Percentiles rank a stretch among this genome's conserved stretches.
These are phyloP conservation scores for Tryphoninae sp. DNA, from an alignment of 2,888 invertebrate species.

Conservation along the genomic window DNA sequence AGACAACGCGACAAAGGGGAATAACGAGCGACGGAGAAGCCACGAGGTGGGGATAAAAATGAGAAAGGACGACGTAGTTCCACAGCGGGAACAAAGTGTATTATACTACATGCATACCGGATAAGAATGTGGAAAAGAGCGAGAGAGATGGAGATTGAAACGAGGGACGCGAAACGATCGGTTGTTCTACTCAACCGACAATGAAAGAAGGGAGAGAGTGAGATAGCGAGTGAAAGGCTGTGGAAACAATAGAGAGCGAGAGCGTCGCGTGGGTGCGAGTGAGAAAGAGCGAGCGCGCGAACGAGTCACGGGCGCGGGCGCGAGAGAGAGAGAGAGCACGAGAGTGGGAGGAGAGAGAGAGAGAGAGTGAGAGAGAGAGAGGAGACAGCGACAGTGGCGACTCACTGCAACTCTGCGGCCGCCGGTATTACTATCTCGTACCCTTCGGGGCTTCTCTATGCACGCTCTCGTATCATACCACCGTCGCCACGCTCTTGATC, in stretches of 20 bases:
- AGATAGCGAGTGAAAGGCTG: constrained; percentile 10
- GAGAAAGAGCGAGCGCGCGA: constrained; percentile 1
- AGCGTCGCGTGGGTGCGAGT: neutral
- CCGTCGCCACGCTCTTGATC: constrained; percentile 52
- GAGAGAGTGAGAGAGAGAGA: constrained; percentile 24
- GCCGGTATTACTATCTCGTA: constrained; percentile 60
- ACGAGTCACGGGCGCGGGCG: neutral
- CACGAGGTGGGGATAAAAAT: constrained; percentile 9
- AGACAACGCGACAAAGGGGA: constrained; percentile 29
- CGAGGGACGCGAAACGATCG: constrained; percentile 43
- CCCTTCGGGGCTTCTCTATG: constrained; percentile 61
- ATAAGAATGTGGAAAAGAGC: constrained; percentile 2
- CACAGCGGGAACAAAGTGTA: constrained; percentile 19
- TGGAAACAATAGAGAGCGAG: constrained; percentile 25
- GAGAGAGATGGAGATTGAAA: constrained; percentile 25
- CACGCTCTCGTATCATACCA: constrained; percentile 25
- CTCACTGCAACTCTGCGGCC: constrained; percentile 55
- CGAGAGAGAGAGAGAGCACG: constrained; percentile 14
- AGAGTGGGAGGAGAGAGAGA: constrained; percentile 21
- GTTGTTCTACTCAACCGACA: constrained; percentile 37
- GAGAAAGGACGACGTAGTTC: constrained; percentile 27
- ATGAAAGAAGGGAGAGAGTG: constrained; percentile 17
- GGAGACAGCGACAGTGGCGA: constrained; percentile 55
- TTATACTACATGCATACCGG: neutral
- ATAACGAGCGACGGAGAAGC: constrained; percentile 37